A percentile compares a stretch with the other conserved stretches of the same genome.
These are phyloP conservation scores for Arge pagana DNA, from an alignment of 2,888 invertebrate genomes.

Conservation along the genomic window DNA sequence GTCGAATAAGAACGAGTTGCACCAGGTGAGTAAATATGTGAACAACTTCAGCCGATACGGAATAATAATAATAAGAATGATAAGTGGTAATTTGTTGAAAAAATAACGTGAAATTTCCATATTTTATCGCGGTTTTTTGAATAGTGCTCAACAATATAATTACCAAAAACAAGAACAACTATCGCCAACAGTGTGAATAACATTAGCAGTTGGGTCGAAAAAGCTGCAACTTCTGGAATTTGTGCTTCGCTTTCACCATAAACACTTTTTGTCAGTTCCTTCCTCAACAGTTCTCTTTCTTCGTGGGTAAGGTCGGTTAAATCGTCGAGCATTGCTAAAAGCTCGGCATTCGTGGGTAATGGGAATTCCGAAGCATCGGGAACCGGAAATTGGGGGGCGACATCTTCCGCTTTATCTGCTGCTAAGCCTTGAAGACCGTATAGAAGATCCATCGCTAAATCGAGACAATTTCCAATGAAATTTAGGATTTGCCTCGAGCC, in stretches of 20 bases:
- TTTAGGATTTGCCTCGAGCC: no score
- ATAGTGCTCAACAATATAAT: no score
- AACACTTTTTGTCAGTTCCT: slow-evolving; percentile 60
- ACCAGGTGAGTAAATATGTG: no score
- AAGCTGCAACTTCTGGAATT: neutral
- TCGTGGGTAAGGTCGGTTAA: slow-evolving; percentile 65
- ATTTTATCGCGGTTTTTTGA: no score
- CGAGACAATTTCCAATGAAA: no score
- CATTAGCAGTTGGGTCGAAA: slow-evolving; percentile 48
- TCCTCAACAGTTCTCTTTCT: slow-evolving; percentile 64
- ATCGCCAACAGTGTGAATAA: slow-evolving; percentile 39
- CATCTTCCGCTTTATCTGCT: slow-evolving; percentile 6
- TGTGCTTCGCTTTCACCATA: neutral
- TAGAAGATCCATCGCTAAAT: slow-evolving; percentile 1
- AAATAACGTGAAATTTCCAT: no score
- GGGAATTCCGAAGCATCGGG: no score
- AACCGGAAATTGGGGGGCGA: no score
- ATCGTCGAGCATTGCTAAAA: slow-evolving; percentile 64
- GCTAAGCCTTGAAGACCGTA: slow-evolving; percentile 1
- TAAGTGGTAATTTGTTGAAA: no score
- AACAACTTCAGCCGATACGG: no score
- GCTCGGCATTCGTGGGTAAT: slow-evolving; percentile 64
- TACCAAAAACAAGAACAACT: slow-evolving; percentile 45
- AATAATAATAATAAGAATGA: no score
- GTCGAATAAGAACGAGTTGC: no score